A percentile compares a stretch with the other conserved stretches of the same genome.
These are phyloP conservation scores for Xestia ashworthii DNA, from an alignment of 2,888 invertebrate species.

Conservation along the genomic window DNA sequence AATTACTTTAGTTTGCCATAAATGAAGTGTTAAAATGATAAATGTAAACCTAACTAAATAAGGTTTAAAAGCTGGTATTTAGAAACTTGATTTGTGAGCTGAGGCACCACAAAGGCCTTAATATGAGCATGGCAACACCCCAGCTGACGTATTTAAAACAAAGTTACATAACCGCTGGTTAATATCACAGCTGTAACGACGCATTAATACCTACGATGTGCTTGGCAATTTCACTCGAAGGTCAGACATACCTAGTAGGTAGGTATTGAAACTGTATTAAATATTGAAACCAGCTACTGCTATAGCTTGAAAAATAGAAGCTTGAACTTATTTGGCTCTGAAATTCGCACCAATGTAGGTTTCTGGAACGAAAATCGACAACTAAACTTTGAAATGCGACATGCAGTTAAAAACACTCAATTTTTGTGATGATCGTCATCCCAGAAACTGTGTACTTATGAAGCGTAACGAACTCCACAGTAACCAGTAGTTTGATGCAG, in stretches of 20 bases:
- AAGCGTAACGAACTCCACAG: background rate
- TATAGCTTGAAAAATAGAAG: background rate
- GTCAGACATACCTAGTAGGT: constrained; percentile 3
- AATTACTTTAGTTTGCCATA: too few relatives aligned
- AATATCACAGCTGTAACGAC: constrained; percentile 47
- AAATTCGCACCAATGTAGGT: too few relatives aligned
- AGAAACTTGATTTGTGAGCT: background rate
- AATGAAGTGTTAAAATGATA: too few relatives aligned
- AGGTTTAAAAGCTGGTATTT: background rate
- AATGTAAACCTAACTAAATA: background rate
- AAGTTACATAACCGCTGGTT: constrained; percentile 12
- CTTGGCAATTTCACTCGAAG: constrained; percentile 27
- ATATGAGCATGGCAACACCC: constrained; percentile 15
- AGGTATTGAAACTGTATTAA: background rate
- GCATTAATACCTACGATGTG: background rate
- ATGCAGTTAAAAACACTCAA: too few relatives aligned
- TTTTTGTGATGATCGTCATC: too few relatives aligned
- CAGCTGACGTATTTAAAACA: constrained; percentile 25
- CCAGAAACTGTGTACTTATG: too few relatives aligned
- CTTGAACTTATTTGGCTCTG: background rate
- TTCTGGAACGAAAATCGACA: background rate
- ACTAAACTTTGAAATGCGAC: too few relatives aligned
- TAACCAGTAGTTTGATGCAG: background rate
- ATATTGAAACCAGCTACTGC: background rate
- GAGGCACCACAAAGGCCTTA: background rate